Evolutionary conservation across 2,888 invertebrate species (phyloP), one percentile per base, ranked within the genome.

Genomic region (Amphipyra tragopoginis): DNA sequence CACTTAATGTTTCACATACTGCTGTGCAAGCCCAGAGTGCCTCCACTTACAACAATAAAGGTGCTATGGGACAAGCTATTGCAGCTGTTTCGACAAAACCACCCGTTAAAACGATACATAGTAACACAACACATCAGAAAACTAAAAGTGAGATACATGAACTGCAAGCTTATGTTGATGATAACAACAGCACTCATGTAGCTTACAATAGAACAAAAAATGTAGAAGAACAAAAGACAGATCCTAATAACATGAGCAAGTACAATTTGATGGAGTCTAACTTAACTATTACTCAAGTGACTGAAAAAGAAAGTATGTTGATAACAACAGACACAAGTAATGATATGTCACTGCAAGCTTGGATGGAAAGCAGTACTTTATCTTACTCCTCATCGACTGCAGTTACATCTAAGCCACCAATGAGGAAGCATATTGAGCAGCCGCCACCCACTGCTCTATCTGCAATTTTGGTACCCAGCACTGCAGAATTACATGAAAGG

Each of bases 381-480:
- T 83, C 88, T 52, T 88, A 89, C 74, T 81, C 85, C 36, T 76
- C 81, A 61, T 83, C 86, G 21, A 80, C 84, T 62, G 68, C 83
- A 52, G 79, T 87, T 4, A 89, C 89, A 56, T 78, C 88, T 42
- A 91, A 89, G 66, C 86, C 89, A 65, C 84, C 86, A 58, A 86
- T 85, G 42, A 90, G 87, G 62, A 91, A 92, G 69, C 87, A 90
- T 68, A 83, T 90, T 67, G 90, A 91, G 39, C 86, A 77, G 68
- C 89, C 84, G 59, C 90, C 84, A 68, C 90, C 94, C 47, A 93
- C 95, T 80, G 95, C 97, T 21, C 86, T 96, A 15, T 96, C 97
- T 26, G 96, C 96, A 21, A 90, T 97, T 33, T 84, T 97, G 48
- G 91, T 96, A 49, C 97, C 97, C 36, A 96, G 95, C 13, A 87